These are phyloP conservation scores for Ornithoptera priamus DNA, from an alignment of 2,888 invertebrate species.

Conservation along the genomic window DNA sequence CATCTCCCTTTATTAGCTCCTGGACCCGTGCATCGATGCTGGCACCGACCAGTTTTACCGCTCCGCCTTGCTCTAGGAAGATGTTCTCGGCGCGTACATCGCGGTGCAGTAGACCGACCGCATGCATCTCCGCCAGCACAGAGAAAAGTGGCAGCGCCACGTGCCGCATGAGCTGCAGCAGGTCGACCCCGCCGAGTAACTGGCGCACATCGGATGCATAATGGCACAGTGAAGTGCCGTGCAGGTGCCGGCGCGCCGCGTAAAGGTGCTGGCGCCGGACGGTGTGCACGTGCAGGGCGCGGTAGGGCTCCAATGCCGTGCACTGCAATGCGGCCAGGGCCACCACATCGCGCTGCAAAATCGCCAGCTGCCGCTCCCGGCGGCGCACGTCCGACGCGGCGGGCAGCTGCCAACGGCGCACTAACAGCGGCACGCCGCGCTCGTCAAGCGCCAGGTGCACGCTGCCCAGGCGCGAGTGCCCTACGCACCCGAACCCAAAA, in stretches of 20 bases:
- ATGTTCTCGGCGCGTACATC: constrained; percentile 88
- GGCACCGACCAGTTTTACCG: constrained; percentile 83
- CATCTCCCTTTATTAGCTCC: constrained; percentile 76
- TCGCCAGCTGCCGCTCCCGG: constrained; percentile 79
- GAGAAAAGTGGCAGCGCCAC: constrained; percentile 86
- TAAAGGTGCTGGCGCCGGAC: background rate
- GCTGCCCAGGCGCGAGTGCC: constrained; percentile 87
- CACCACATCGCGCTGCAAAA: constrained; percentile 89
- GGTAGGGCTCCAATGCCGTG: constrained; percentile 86
- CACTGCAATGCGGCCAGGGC: constrained; percentile 83
- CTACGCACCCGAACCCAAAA: constrained; percentile 50
- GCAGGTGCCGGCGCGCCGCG: constrained; percentile 71
- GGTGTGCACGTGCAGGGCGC: constrained; percentile 84
- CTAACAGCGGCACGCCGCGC: constrained; percentile 84
- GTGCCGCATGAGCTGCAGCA: constrained; percentile 76
- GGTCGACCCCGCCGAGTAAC: constrained; percentile 65
- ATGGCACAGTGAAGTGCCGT: constrained; percentile 59
- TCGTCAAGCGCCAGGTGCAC: constrained; percentile 89
- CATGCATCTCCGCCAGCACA: constrained; percentile 89
- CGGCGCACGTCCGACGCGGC: constrained; percentile 62
- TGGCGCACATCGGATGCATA: constrained; percentile 45
- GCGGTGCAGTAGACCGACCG: constrained; percentile 90
- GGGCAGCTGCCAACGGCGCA: constrained; percentile 87
- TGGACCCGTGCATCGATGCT: constrained; percentile 84
- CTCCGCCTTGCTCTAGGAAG: constrained; percentile 84